Conservation (phyloP, 2,797 vertebrate species). For the Xiphorhynchus erythropygius region DNA sequence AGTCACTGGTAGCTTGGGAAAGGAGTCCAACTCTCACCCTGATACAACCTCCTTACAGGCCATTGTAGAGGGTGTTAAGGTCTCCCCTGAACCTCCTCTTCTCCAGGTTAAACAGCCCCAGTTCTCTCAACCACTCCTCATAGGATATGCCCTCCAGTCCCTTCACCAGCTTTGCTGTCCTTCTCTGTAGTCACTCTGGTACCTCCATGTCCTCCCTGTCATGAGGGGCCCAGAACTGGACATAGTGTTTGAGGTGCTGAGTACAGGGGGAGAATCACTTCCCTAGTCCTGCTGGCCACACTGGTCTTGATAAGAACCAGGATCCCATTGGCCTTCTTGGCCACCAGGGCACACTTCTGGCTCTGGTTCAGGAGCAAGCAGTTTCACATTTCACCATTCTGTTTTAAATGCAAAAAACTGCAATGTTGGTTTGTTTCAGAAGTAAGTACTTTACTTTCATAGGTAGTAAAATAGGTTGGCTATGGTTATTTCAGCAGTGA, state of each 20-base stretch:
- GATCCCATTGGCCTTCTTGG: background rate
- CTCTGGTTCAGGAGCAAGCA: background rate
- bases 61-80: background rate
- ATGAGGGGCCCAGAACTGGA: background rate
- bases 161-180: background rate
- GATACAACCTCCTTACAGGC: background rate
- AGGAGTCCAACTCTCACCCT: background rate
- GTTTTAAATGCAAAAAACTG: background rate
- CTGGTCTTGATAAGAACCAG: background rate
- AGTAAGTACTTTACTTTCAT: background rate
- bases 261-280: background rate
- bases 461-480: background rate
- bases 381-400: background rate
- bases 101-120: background rate
- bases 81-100: background rate
- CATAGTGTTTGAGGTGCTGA: rapidly evolving
- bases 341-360: background rate
- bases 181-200: background rate
- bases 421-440: background rate
- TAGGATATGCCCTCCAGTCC: background rate
- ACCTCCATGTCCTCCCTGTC: background rate
- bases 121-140: rapidly evolving
- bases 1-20: background rate
- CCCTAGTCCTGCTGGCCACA: background rate
- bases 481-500: background rate